Evolutionary conservation across 1,140 invertebrate species (phyloP).

Genomic region (Atta colombica): DNA sequence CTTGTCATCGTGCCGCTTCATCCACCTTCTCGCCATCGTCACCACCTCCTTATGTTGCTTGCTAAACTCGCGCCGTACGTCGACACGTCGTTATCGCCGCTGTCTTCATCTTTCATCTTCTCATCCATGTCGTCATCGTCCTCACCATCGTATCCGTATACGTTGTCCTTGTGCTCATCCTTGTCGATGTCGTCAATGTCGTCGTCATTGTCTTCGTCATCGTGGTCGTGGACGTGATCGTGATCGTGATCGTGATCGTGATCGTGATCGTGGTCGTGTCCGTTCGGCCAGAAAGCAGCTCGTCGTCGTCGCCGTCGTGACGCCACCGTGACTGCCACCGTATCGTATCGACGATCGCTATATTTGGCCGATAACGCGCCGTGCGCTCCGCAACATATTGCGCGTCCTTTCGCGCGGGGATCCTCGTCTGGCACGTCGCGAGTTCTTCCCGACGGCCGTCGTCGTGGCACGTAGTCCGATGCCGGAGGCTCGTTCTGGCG

Average conservation of each 20-base stretch:
- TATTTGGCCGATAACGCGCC: constrained; percentile 83
- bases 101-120: background rate
- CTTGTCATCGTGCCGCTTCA: constrained; percentile 40
- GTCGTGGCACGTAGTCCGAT: constrained; percentile 45
- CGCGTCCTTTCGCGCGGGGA: constrained; percentile 79
- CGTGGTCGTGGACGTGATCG: background rate
- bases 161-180: background rate
- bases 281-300: background rate
- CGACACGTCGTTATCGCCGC: constrained; percentile 18
- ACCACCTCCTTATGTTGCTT: constrained; percentile 21
- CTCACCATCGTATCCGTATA: background rate
- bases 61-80: constrained; percentile 8
- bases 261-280: background rate
- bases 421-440: constrained; percentile 75
- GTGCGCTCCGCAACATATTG: constrained; percentile 84
- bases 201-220: background rate
- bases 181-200: background rate
- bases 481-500: background rate
- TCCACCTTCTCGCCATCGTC: constrained; percentile 22
- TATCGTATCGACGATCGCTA: constrained; percentile 75
- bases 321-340: background rate
- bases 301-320: background rate
- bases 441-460: constrained; percentile 60
- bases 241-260: background rate
- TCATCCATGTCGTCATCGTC: background rate